These are phyloP conservation scores for Zaprionus nigranus DNA, from an alignment of 1,140 invertebrate species.

Conservation along the genomic window DNA sequence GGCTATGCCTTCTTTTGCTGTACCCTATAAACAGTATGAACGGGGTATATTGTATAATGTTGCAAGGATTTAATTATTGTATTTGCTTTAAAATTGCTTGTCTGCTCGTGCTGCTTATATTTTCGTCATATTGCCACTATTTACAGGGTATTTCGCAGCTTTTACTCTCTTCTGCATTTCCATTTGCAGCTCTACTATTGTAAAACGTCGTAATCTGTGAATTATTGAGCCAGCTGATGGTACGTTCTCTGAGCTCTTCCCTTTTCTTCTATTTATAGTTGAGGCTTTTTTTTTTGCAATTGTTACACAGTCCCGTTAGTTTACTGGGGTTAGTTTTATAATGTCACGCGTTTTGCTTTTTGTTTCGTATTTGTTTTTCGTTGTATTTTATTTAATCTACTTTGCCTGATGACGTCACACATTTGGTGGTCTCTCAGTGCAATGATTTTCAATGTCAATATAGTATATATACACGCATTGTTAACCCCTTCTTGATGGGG, in stretches of 20 bases:
- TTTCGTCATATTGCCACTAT: neutral
- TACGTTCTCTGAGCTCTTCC: constrained; percentile 21
- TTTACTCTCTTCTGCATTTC: too few species aligned
- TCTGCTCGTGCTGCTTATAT: too few species aligned
- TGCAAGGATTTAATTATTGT: neutral
- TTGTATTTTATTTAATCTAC: constrained; percentile 35
- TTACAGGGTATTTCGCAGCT: constrained; percentile 18
- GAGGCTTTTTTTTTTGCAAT: constrained; percentile 16
- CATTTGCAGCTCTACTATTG: constrained; percentile 26
- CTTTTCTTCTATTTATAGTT: constrained; percentile 32
- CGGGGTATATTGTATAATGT: neutral
- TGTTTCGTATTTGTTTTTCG: neutral
- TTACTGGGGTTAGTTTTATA: constrained; percentile 24
- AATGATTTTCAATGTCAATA: constrained; percentile 60
- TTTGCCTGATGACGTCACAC: constrained; percentile 45
- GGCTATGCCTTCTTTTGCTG: constrained; percentile 42
- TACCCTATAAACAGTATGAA: neutral
- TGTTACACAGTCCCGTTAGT: constrained; percentile 12
- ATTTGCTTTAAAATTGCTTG: neutral
- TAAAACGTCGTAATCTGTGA: constrained; percentile 39
- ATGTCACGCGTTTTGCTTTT: constrained; percentile 46
- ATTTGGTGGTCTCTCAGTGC: constrained; percentile 21
- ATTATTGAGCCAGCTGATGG: constrained; percentile 42
- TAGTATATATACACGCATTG: constrained; percentile 19
- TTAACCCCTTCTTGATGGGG: constrained; percentile 41